Conservation (phyloP, 1,140 invertebrate genomes). For the Trichomalopsis sarcophagae region DNA sequence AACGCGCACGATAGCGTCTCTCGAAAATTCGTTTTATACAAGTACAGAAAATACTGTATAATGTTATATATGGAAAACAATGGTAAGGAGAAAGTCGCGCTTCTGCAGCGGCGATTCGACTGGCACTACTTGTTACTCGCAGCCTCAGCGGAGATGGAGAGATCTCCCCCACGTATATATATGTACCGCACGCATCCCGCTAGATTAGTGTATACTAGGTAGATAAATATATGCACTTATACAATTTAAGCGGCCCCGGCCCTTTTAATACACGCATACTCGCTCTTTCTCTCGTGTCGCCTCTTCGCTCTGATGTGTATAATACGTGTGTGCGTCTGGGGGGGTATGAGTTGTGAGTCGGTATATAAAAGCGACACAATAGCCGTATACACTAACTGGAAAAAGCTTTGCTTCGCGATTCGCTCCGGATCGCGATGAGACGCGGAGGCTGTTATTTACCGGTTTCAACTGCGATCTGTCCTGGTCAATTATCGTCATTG, state of each 20-base stretch:
- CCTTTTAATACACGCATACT: constrained; percentile 21
- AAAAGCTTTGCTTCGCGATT: background rate
- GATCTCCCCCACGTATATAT: background rate
- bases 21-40: too few relatives aligned
- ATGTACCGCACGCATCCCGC: background rate
- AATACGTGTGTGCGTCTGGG: too few relatives aligned
- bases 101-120: background rate
- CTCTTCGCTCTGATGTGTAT: background rate
- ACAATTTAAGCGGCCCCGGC: constrained; percentile 41
- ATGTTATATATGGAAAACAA: background rate
- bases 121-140: background rate
- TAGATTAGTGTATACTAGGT: constrained; percentile 44
- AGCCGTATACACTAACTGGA: background rate
- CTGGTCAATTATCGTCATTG: too few relatives aligned
- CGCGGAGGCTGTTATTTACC: background rate
- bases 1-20: too few relatives aligned
- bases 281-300: background rate
- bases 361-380: background rate
- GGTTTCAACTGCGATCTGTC: background rate
- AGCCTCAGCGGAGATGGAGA: background rate
- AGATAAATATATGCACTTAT: constrained; percentile 49
- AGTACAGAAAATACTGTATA: background rate
- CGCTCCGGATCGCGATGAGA: background rate
- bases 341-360: background rate
- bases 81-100: background rate